These are phyloP conservation scores for Gryllus longicercus DNA, from an alignment of 2,888 invertebrate genomes.

Conservation along the genomic window DNA sequence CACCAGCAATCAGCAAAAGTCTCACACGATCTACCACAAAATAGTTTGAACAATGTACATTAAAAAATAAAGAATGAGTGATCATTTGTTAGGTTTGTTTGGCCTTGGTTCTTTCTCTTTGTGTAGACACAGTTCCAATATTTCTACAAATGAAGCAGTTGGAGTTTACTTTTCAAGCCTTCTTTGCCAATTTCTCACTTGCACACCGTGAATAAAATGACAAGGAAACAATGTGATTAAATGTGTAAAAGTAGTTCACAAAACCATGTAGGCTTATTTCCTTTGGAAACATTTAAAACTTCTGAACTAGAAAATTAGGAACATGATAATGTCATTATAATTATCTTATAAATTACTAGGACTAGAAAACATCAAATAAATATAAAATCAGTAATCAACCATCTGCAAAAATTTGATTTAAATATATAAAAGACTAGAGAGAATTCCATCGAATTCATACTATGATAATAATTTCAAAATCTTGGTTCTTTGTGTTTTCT, in stretches of 20 bases:
- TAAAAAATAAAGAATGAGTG: slow-evolving; percentile 18
- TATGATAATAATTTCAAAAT: neutral
- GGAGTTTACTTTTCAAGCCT: neutral
- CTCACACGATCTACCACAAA: slow-evolving; percentile 18
- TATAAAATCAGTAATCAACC: neutral
- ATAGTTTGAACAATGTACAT: neutral
- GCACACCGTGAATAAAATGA: neutral
- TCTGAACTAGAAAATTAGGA: neutral
- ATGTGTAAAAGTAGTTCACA: neutral
- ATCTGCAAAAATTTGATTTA: neutral
- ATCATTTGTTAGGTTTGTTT: slow-evolving; percentile 8
- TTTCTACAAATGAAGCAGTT: neutral
- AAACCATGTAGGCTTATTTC: neutral
- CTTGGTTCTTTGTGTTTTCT: neutral
- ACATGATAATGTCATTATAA: slow-evolving; percentile 4
- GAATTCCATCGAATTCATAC: neutral
- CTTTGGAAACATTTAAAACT: neutral
- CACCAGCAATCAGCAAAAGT: slow-evolving; percentile 20
- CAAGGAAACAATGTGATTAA: neutral
- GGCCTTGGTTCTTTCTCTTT: slow-evolving; percentile 3
- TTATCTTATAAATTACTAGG: neutral
- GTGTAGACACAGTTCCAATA: slow-evolving; percentile 17
- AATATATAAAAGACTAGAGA: neutral
- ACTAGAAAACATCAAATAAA: slow-evolving; percentile 2
- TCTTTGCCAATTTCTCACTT: neutral